Base-by-base conservation (phyloP, 1,140 invertebrate species). In the Drosophila ananassae region DNA sequence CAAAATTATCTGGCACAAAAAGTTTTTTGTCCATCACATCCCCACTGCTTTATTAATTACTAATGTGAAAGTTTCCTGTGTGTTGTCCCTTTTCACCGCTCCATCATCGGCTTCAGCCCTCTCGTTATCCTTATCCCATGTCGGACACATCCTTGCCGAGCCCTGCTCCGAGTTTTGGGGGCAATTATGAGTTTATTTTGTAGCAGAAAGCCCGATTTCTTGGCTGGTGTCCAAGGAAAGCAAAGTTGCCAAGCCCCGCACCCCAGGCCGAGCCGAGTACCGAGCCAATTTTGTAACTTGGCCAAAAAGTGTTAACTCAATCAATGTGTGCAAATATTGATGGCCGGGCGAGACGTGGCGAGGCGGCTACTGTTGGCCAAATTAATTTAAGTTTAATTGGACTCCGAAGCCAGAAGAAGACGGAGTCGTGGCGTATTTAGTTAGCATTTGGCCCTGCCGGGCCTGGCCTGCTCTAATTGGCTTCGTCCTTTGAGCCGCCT, bases 361-460 rank as follows among this genome's bases (percentile, higher is more conserved):
- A 5, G 34, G 24, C 8, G 44, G 34, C 21, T 39, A 41, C 57
- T 50, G 50, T 73, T 63, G 61, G 46, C 34, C 47, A 89, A 85
- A 76, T 89, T 79, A 89, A 85, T 89, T 79, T 82, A 87, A 82
- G 55, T 82, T 89, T 85, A 85, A 85, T 89, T 82, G 63, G 78
- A 56, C 74, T 72, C 51, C 30, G 60, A 44, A 69, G 41, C 50
- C 54, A 52, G 41, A 17, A 8, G 41, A 44, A 21, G 37, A 41
- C 30, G 10, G 12, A 68, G 37, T 55, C 63, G 39, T 21, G 48
- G 12, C 21, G 24, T 74, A 67, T 81, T 84, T 85, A 52, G 59
- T 77, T 76, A 59, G 57, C 62, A 57, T 66, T 73, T 73, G 48
- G 62, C 34, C 41, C 32, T 54, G 41, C 34, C 25, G 12, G 37